Evolutionary conservation across 2,797 vertebrate species (phyloP).

Genomic region (Cossypha polioptera): DNA sequence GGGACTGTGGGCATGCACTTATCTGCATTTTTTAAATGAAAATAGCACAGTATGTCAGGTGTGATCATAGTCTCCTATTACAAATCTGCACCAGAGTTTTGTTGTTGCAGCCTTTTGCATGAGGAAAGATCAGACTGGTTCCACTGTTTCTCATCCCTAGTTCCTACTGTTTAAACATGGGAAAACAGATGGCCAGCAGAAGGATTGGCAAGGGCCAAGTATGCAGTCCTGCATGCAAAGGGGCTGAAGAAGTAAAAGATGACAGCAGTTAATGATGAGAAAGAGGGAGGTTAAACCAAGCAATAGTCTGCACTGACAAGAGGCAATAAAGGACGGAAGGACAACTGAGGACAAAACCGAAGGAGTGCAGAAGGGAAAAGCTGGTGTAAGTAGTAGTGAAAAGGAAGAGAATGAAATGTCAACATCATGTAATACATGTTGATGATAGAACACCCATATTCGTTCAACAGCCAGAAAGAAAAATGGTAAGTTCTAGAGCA

Average conservation of each 20-base stretch:
- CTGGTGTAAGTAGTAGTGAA: neutral
- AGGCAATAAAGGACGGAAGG: neutral
- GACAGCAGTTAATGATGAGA: neutral
- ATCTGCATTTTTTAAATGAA: neutral
- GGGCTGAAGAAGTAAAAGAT: neutral
- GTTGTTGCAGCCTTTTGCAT: neutral
- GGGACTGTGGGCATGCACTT: neutral
- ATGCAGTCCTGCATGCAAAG: neutral
- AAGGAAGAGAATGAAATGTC: neutral
- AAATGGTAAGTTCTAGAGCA: accelerated
- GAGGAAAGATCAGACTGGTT: neutral
- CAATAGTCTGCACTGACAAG: neutral
- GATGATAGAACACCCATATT: neutral
- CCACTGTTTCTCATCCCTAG: accelerated
- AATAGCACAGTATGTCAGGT: neutral
- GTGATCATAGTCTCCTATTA: neutral
- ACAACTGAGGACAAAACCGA: neutral
- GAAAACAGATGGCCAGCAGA: neutral
- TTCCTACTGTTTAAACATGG: neutral
- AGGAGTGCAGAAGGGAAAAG: neutral
- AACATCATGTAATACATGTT: neutral
- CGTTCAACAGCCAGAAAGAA: neutral
- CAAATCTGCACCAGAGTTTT: no score
- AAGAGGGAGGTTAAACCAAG: neutral
- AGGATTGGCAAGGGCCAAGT: neutral